Base-by-base conservation (phyloP, 35 echinoderm and acorn worm genomes). In the Heliocidaris erythrogramma region DNA sequence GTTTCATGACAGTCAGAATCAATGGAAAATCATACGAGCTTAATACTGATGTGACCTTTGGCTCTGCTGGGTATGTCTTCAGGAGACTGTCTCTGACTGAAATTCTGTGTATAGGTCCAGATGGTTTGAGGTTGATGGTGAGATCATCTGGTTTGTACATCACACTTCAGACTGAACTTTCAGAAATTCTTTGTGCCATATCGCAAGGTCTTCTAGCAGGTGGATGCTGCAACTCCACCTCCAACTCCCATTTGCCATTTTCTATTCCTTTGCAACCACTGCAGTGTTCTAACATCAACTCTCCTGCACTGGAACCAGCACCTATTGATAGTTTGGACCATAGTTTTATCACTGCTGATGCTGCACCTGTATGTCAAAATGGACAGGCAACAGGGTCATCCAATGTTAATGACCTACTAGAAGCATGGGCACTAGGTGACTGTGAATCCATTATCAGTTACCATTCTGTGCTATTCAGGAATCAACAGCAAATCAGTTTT, bases 391-490 rank as follows among this genome's bases (percentile, higher is more conserved):
- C 85, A 84, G 14, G 86, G 5, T 48, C 92, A 32, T 94, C 95
- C 30, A 94, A 92, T 71, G 48, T 97, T 30, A 4, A 49, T 61
- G 85, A 59, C 16, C 96, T 96, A 49, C 50, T 96, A n/a, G 49
- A 89, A 85, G 87, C 94, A 42, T 98, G 97, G 97, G 13, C 18
- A 49, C 94, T 97, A 31, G 69, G 86, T 49, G 65, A 94, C 30
- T 98, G 97, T 96, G 96, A 98, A 31, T 65, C 93, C 18, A 30
- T 98, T 29, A 98, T 98, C 48, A 78, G 49, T 60, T 97, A 97
- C 31, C 94, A 94, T 35, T 88, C 32, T 92, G 32, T 24, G 47
- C 48, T 30, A 2, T 53, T 93, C 27, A 88, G 65, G 32, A 52
- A 50, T 12, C 95, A 98, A 88, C 85, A 92, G 13, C 91, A n/a